A percentile compares a stretch with the other conserved stretches of the same genome.
phyloP scores from a whole-genome alignment of 2,113 vertebrate genomes.

The Microtus montanus region DNA sequence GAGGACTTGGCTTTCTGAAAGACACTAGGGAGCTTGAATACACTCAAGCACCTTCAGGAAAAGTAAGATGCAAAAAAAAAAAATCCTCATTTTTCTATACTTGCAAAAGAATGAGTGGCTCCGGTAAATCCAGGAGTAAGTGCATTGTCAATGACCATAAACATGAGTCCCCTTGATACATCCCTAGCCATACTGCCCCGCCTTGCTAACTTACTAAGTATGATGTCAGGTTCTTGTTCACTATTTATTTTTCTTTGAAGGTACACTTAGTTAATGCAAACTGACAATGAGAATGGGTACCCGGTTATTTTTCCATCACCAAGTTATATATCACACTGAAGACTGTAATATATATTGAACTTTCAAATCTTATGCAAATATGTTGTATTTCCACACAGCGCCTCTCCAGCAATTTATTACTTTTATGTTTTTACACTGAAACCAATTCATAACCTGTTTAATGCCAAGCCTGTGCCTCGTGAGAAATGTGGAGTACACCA shows the following conservation, averaged over 20 bases:
- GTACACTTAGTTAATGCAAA: conserved; percentile 11
- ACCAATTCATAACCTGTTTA: conserved; percentile 56
- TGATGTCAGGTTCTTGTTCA: neutral
- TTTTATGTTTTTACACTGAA: conserved; percentile 57
- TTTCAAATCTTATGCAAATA: conserved; percentile 60
- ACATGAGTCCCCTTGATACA: neutral
- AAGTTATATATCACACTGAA: conserved; percentile 36
- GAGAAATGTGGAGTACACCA: conserved; percentile 5
- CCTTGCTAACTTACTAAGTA: neutral
- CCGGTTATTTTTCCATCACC: conserved; percentile 51
- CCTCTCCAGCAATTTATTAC: conserved; percentile 52
- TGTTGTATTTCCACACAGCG: conserved; percentile 38
- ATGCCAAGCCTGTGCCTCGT: conserved; percentile 28
- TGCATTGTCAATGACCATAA: neutral
- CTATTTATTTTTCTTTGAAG: conserved; percentile 52
- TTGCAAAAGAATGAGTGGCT: neutral
- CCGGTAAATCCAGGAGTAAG: neutral
- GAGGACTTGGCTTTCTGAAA: neutral
- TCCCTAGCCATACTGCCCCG: neutral
- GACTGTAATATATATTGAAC: conserved; percentile 45
- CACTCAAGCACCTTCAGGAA: neutral
- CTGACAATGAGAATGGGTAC: conserved; percentile 40
- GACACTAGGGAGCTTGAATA: neutral
- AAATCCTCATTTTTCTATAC: neutral
- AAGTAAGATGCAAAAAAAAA: neutral